A percentile compares a stretch with the other conserved stretches of the same genome.
Evolutionary conservation across 2,888 invertebrate species (phyloP).

Genomic region (Sphinx pinastri): DNA sequence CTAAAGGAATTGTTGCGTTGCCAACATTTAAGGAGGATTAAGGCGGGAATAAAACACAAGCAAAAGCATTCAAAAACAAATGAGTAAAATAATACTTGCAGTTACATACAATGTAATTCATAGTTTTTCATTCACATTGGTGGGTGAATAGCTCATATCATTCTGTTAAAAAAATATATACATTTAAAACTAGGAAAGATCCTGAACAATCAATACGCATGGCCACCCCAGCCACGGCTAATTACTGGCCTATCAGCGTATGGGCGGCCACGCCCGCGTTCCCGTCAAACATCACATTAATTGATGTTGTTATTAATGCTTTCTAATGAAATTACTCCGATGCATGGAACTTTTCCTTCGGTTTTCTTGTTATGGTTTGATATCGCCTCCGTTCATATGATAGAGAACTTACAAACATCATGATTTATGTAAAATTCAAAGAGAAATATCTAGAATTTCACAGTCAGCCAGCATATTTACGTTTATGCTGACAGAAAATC

Average conservation of each 20-base stretch:
- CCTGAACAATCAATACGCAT: neutral
- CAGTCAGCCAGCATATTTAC: too few species aligned
- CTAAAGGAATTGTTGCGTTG: too few species aligned
- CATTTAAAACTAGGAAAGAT: neutral
- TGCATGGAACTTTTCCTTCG: conserved; percentile 23
- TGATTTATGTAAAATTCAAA: neutral
- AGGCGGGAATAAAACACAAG: too few species aligned
- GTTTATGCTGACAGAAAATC: too few species aligned
- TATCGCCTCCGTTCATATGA: neutral
- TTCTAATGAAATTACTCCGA: conserved; percentile 66
- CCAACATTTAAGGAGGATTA: too few species aligned
- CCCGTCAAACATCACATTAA: conserved; percentile 70
- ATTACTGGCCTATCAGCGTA: conserved; percentile 56
- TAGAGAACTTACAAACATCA: neutral
- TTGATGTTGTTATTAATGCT: conserved; percentile 69
- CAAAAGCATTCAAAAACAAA: too few species aligned
- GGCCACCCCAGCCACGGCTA: conserved; percentile 40
- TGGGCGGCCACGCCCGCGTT: conserved; percentile 56
- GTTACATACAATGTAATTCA: too few species aligned
- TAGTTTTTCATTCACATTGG: too few species aligned
- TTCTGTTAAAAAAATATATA: too few species aligned
- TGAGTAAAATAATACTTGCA: too few species aligned
- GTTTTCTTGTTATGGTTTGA: neutral
- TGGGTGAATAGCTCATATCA: too few species aligned
- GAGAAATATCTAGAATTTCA: neutral